Evolutionary conservation across 2,888 invertebrate genomes (phyloP), one percentile per base, ranked within the genome.

Genomic region (Branchipolynoe longqiensis): DNA sequence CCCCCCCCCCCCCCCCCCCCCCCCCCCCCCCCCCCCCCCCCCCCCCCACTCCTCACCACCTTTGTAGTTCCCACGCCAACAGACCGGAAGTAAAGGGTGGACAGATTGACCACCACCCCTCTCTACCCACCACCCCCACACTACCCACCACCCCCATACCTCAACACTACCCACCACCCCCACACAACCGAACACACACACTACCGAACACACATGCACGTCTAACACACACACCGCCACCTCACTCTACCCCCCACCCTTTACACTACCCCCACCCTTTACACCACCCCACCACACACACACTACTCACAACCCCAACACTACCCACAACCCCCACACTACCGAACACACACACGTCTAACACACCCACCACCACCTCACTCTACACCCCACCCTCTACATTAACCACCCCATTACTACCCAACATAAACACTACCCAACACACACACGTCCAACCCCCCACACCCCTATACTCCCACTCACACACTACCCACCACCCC

Each of bases 371-470:
- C n/a, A n/a, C n/a, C n/a, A n/a, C n/a, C n/a, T n/a, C n/a, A n/a
- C n/a, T 12, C 48, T 14, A 48, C 12, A 22, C 56, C 56, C 18
- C 56, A 3, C 56, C 18, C 18, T 14, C 6, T 56, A 25, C 25
- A n/a, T 48, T 48, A 8, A 48, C 8, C n/a, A n/a, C n/a, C n/a
- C n/a, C n/a, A n/a, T n/a, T n/a, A n/a, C n/a, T n/a, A n/a, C n/a
- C n/a, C n/a, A n/a, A n/a, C n/a, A n/a, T n/a, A n/a, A n/a, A n/a
- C n/a, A n/a, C n/a, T n/a, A n/a, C n/a, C n/a, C n/a, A n/a, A n/a
- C n/a, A n/a, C n/a, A n/a, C n/a, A n/a, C n/a, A n/a, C n/a, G n/a
- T 31, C 62, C 62, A 62, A 25, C 25, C 62, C 62, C 62, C 25
- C 62, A 25, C n/a, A n/a, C n/a, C n/a, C n/a, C n/a, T n/a, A n/a